These are phyloP conservation scores for Andricus quercusramuli DNA, from an alignment of 2,888 invertebrate genomes.

Conservation along the genomic window DNA sequence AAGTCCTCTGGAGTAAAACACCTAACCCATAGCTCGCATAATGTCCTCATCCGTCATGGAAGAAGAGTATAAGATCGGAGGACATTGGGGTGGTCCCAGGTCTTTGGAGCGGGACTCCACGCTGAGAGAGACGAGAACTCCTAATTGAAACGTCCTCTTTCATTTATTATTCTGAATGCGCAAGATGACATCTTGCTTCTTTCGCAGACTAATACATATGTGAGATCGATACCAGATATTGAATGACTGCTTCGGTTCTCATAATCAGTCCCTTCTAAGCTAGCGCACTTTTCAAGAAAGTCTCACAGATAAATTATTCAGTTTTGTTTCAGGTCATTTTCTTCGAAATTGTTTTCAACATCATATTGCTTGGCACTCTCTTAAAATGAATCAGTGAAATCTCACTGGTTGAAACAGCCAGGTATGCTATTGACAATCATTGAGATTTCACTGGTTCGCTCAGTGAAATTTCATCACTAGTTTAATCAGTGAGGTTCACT, in stretches of 20 bases:
- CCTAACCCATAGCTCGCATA: slow-evolving; percentile 66
- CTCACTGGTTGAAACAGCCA: too few relatives aligned
- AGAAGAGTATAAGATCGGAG: slow-evolving; percentile 29
- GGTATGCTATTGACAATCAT: too few relatives aligned
- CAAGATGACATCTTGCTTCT: slow-evolving; percentile 67
- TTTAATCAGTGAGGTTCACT: too few relatives aligned
- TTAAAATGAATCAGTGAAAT: too few relatives aligned
- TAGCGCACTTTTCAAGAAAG: too few relatives aligned
- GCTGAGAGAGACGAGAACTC: slow-evolving; percentile 74
- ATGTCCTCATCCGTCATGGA: slow-evolving; percentile 71
- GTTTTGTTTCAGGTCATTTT: too few relatives aligned
- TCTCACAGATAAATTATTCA: too few relatives aligned
- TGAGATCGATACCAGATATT: slow-evolving; percentile 21
- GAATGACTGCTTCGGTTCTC: slow-evolving; percentile 2
- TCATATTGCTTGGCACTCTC: too few relatives aligned
- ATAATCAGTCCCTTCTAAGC: not conserved
- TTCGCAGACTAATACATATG: slow-evolving; percentile 15
- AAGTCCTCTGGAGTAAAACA: slow-evolving; percentile 62
- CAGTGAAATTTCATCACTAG: too few relatives aligned
- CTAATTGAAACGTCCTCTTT: slow-evolving; percentile 75
- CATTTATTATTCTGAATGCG: slow-evolving; percentile 71
- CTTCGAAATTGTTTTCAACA: too few relatives aligned
- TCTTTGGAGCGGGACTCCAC: slow-evolving; percentile 56
- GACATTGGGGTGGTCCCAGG: slow-evolving; percentile 43
- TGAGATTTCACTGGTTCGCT: too few relatives aligned